These are phyloP conservation scores for Meda fulgida DNA, from an alignment of 2,797 vertebrate species.

Conservation along the genomic window DNA sequence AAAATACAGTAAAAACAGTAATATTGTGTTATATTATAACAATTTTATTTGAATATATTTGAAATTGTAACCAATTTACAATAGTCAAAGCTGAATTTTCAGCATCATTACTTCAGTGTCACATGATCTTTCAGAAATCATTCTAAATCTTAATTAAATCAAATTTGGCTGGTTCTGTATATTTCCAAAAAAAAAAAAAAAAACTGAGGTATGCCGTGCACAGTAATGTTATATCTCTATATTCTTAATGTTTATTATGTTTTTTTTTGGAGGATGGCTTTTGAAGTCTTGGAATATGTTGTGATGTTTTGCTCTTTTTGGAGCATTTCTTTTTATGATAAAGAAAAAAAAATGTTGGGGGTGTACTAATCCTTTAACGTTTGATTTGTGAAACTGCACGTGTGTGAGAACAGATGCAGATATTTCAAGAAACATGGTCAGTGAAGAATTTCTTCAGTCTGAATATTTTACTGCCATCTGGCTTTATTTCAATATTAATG, in stretches of 20 bases:
- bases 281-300: neutral
- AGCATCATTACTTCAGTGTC: neutral
- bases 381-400: neutral
- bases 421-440: conserved; percentile 35
- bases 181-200: too few relatives aligned
- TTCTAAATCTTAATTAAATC: too few relatives aligned
- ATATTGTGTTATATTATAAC: neutral
- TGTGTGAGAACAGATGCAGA: neutral
- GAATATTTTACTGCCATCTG: conserved; percentile 40
- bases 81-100: neutral
- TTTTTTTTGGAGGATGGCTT: neutral
- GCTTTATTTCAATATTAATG: conserved; percentile 57
- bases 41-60: neutral
- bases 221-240: neutral
- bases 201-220: neutral
- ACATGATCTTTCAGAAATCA: too few relatives aligned
- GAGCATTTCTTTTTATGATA: neutral
- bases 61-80: neutral
- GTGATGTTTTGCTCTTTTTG: neutral
- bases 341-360: neutral
- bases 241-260: neutral
- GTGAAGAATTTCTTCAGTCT: conserved; percentile 39
- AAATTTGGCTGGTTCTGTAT: too few relatives aligned
- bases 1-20: neutral
- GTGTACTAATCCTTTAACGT: neutral